Base-by-base conservation (phyloP, 1,140 invertebrate species). In the Ceratina australensis region DNA sequence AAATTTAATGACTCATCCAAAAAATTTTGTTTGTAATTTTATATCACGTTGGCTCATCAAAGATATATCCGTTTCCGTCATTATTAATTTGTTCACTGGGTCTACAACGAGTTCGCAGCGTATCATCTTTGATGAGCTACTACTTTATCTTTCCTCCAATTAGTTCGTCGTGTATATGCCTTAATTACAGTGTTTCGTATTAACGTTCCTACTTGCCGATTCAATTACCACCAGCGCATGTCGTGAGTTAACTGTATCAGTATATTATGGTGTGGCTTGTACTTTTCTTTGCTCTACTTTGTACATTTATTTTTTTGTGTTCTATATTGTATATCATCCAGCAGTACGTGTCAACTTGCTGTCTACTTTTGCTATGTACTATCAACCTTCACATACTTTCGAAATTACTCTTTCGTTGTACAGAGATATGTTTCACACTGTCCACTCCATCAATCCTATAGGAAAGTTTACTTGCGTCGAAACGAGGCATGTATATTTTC, bases 321-420 rank as follows among this genome's bases (percentile, higher is more conserved):
- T 86, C 15, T 3, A 42, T 42, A 42, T 42, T 42, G 80, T 65
- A 83, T 78, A 81, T 80, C 79, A 82, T 82, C 73, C 72, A 72
- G 75, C 79, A 82, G 60, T 85, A 78, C 59, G 69, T 78, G 86
- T 89, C 82, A 89, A 89, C 82, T 83, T 89, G 80, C 85, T 88
- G 88, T 75, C 88, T 91, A 91, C 89, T 91, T 91, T 91, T 91
- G 89, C 90, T 84, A 78, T 89, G 88, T 89, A 91, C 82, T 75
- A 71, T 84, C 71, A 16, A 72, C 56, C 64, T 84, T 24, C 57
- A 81, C 76, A 57, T 73, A 50, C 69, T 83, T 83, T 68, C 15
- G 33, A 50, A 69, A 75, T 68, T 79, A 82, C 54, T 76, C 59
- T 83, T 80, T 64, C 28, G 54, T 71, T 69, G 59, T 49, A 83